Evolutionary conservation across 2,888 invertebrate species (phyloP).

Genomic region (Schrankia costaestrigalis): DNA sequence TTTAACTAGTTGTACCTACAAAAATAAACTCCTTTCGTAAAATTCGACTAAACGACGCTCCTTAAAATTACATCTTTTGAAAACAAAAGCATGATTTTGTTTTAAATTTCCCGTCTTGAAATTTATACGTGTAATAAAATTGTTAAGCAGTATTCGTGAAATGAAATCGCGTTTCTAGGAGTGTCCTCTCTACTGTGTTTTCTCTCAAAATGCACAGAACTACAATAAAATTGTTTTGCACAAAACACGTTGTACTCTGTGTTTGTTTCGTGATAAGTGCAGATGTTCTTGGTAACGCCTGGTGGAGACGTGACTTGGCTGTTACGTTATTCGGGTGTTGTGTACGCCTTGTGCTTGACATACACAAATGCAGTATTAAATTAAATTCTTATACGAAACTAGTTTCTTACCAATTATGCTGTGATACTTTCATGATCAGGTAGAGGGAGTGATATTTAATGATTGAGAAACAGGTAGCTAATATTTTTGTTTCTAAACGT

Average conservation of each 20-base stretch:
- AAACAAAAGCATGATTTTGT: too few relatives aligned
- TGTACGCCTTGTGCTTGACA: too few relatives aligned
- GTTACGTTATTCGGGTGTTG: not conserved
- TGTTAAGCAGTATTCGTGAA: too few relatives aligned
- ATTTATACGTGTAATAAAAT: slow-evolving; percentile 1
- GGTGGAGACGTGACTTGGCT: slow-evolving; percentile 1
- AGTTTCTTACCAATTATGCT: too few relatives aligned
- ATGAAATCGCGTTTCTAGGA: too few relatives aligned
- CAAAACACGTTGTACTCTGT: not conserved
- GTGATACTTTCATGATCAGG: too few relatives aligned
- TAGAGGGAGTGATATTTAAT: too few relatives aligned
- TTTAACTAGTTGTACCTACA: slow-evolving; percentile 10
- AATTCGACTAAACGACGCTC: slow-evolving; percentile 3
- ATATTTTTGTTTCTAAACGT: too few relatives aligned
- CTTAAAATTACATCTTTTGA: slow-evolving; percentile 2
- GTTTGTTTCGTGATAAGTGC: slow-evolving; percentile 1
- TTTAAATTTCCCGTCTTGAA: too few relatives aligned
- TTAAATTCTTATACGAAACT: too few relatives aligned
- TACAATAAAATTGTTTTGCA: slow-evolving; percentile 1
- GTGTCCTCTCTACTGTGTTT: not conserved
- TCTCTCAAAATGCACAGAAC: not conserved
- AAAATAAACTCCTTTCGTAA: not conserved
- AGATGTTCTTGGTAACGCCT: not conserved
- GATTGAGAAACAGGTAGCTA: too few relatives aligned
- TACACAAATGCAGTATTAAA: too few relatives aligned